Evolutionary conservation across 2,888 invertebrate species (phyloP), one percentile per base, ranked within the genome.

Genomic region (Drosophila ustulata): DNA sequence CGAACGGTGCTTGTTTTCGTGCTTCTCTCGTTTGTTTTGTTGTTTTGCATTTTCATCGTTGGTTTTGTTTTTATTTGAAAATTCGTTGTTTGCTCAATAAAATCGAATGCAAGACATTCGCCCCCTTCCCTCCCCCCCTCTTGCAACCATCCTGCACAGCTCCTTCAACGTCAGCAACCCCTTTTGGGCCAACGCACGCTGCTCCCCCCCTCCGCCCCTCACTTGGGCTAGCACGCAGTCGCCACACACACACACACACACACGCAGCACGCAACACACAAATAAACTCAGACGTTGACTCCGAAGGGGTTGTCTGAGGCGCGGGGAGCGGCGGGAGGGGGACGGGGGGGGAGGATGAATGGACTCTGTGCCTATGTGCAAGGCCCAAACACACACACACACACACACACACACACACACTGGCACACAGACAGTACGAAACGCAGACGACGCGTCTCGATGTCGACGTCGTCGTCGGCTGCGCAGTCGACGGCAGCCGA

Each of bases 71-170:
- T 90, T 85, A 87, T 89, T 88, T 84, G 82, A 66, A 72, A 88
- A 84, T 90, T 85, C 89, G 86, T 91, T 91, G 90, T 91, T 91
- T 91, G 90, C 90, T 91, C 91, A 90, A 91, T 91, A 91, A 91
- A 91, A 91, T 91, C 90, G 90, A 89, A 89, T 89, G 84, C 88
- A 75, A 63, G 63, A 53, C 62, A 55, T 25, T 34, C n/a, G 3
- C 11, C 3, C 11, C n/a, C 23, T 8, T 32, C 9, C 45, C 8
- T n/a, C 26, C 2, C n/a, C 6, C 26, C 3, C 11, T 1, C 7
- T 25, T 3, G 4, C 28, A 8, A 8, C 9, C 52, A 37, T 25
- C 23, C 37, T 9, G 6, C 30, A 46, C 30, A 63, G 41, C 39
- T 64, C 55, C 66, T 61, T 72, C 56, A 55, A 62, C 68, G 73